Base-by-base conservation (phyloP, 2,888 invertebrate genomes). In the Lysandra coridon region DNA sequence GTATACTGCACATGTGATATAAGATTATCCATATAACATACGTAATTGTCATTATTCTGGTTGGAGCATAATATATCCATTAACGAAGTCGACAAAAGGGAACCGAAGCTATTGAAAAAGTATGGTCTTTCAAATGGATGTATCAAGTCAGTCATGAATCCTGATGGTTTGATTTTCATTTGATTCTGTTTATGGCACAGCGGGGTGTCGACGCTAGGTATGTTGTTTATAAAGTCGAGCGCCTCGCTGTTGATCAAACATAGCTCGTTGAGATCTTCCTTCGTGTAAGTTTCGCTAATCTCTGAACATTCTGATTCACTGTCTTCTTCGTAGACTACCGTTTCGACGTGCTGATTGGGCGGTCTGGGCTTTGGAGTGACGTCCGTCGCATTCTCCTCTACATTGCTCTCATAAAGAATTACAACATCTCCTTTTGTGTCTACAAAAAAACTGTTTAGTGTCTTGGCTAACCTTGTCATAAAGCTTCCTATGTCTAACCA, bases 1-100 rank as follows among this genome's bases (percentile, higher is more conserved):
- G 92, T 92, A 78, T 91, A 87, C 79, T 89, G 89, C 0, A 93
- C 93, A 80, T 93, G 90, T 83, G 84, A 85, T 62, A 94, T 93
- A 6, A 94, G 87, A 79, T 90, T 93, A 14, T 94, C 94, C 92
- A 94, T 92, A 81, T 93, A 90, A 83, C 93, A 91, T 81, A 88
- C 91, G 79, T 90, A 91, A 82, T 91, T 91, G 76, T 92, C 91
- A 81, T 93, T 93, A 4, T 92, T 83, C 1, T 90, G 88, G 81
- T 91, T 91, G 83, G 90, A 91, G 82, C 90, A 92, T 80, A 94
- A 88, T 80, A 91, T 93, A 82, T 94, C 93, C 4, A 94, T 83
- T 75, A 94, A 83, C 6, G 92, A 91, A 4, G 88, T 84, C 0
- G 93, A 91, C 4, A 92, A 84, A 14, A 89, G 79, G 4, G 86